Conservation (phyloP, 2,888 invertebrate species). For the Strigamia maritima region DNA sequence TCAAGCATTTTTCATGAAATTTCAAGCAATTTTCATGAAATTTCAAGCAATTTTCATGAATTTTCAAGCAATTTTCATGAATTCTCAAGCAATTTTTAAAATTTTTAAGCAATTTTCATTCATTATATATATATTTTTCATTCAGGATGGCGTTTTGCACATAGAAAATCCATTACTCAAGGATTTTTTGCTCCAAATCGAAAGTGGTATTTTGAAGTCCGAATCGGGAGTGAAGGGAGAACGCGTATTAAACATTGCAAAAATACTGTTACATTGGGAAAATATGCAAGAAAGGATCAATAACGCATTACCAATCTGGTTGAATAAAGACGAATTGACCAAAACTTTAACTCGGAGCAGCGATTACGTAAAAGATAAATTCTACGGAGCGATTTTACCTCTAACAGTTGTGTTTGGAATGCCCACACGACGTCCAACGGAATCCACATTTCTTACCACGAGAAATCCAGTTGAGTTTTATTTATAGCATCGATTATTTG, state of each 20-base stretch:
- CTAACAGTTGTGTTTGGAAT: slow-evolving; percentile 67
- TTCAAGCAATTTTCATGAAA: too few species aligned
- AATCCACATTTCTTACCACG: slow-evolving; percentile 98
- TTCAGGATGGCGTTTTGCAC: slow-evolving; percentile 52
- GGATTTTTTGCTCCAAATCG: slow-evolving; percentile 86
- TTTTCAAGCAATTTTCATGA: too few species aligned
- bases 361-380: slow-evolving; percentile 36
- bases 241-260: slow-evolving; percentile 64
- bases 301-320: slow-evolving; percentile 76
- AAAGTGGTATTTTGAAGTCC: slow-evolving; percentile 70
- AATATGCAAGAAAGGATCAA: slow-evolving; percentile 83
- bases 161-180: slow-evolving; percentile 95
- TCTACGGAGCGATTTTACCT: slow-evolving; percentile 72
- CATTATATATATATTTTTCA: too few species aligned
- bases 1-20: too few species aligned
- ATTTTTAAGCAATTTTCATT: too few species aligned
- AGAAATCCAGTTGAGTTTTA: slow-evolving; percentile 72
- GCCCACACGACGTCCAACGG: slow-evolving; percentile 90
- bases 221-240: slow-evolving; percentile 71
- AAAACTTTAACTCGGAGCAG: slow-evolving; percentile 47
- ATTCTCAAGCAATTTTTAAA: too few species aligned
- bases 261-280: slow-evolving; percentile 90
- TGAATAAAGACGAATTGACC: slow-evolving; percentile 60
- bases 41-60: too few species aligned
- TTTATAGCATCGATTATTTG: background rate